Percentiles rank a stretch among this genome's conserved stretches.
These are phyloP conservation scores for Helarctos malayanus DNA, from an alignment of 2,797 vertebrate genomes.

Conservation along the genomic window DNA sequence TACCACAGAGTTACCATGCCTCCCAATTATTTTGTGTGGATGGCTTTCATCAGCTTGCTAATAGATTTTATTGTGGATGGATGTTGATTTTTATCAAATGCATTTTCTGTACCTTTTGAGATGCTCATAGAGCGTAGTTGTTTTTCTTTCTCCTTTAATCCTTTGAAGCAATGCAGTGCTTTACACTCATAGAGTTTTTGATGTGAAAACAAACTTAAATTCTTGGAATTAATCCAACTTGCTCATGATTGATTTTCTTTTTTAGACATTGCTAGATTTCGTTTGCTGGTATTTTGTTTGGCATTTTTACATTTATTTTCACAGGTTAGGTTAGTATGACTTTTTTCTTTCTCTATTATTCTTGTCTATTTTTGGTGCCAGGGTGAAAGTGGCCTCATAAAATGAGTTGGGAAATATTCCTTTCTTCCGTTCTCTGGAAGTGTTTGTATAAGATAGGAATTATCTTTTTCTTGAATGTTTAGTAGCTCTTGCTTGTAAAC, in stretches of 20 bases:
- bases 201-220: slow-evolving; percentile 13
- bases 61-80: background rate
- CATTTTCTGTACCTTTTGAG: slow-evolving; percentile 34
- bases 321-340: background rate
- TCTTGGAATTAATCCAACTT: slow-evolving; percentile 13
- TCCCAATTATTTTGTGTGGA: background rate
- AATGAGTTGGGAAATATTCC: slow-evolving; percentile 9
- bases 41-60: background rate
- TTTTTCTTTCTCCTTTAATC: slow-evolving; percentile 5
- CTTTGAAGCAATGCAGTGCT: background rate
- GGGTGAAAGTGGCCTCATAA: slow-evolving; percentile 18
- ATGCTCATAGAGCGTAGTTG: background rate
- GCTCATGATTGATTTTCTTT: slow-evolving; percentile 49
- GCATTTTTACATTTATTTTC: slow-evolving; percentile 26
- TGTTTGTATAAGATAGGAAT: slow-evolving; percentile 25
- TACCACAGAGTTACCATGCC: background rate
- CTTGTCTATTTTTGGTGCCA: slow-evolving; percentile 27
- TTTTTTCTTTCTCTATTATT: slow-evolving; percentile 55
- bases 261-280: slow-evolving; percentile 6
- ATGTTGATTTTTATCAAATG: slow-evolving; percentile 4
- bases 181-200: slow-evolving; percentile 27
- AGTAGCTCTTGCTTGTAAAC: background rate
- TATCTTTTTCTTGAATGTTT: background rate
- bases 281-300: slow-evolving; percentile 62
- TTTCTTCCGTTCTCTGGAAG: slow-evolving; percentile 2